Conservation (phyloP, 1,140 invertebrate species). For the Eueides isabella region DNA sequence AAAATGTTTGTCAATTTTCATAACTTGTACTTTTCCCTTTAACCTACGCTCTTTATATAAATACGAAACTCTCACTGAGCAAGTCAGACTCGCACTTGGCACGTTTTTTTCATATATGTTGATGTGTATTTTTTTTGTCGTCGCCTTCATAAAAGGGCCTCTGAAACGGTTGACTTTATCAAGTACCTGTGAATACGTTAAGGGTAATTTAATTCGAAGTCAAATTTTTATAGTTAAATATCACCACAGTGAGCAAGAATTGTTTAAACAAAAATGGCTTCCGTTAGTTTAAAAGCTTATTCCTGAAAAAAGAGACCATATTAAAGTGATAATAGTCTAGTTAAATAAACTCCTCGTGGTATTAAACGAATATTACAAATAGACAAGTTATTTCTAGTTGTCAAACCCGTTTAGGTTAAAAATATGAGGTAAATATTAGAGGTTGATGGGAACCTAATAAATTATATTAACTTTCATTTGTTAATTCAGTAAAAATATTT, state of each 20-base stretch:
- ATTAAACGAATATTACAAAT: conserved; percentile 31
- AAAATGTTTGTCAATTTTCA: too few species aligned
- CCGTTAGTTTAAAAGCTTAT: conserved; percentile 8
- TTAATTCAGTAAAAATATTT: background rate
- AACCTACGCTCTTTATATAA: too few species aligned
- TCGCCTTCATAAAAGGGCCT: conserved; percentile 35
- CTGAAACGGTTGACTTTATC: conserved; percentile 28
- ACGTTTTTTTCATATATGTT: too few species aligned
- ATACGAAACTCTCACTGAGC: too few species aligned
- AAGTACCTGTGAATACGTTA: conserved; percentile 38
- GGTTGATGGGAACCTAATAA: background rate
- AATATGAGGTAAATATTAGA: conserved; percentile 26
- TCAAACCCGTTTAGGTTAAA: conserved; percentile 3
- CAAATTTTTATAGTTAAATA: conserved; percentile 40
- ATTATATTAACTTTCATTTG: too few species aligned
- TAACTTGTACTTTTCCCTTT: too few species aligned
- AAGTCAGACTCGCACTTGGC: too few species aligned
- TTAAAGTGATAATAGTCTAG: conserved; percentile 26
- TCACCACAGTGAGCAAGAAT: background rate
- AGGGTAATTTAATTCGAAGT: conserved; percentile 40
- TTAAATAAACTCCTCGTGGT: conserved; percentile 25
- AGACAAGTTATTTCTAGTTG: conserved; percentile 24
- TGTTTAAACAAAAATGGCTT: conserved; percentile 21
- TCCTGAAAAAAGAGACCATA: conserved; percentile 29
- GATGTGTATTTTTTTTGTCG: background rate